Conservation (phyloP, 2,888 invertebrate genomes). For the Pteria penguin region DNA sequence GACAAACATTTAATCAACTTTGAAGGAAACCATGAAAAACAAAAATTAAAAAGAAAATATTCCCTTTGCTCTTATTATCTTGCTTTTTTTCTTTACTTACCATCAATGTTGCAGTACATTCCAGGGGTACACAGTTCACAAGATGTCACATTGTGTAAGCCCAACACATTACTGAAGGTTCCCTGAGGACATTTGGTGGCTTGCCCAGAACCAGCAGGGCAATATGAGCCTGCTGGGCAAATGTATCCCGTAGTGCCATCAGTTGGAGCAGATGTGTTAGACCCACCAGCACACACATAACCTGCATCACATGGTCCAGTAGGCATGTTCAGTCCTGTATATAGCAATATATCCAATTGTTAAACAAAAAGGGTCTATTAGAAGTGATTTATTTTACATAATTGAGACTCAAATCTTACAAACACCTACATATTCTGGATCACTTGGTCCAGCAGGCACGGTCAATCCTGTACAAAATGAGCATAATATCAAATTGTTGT, state of each 20-base stretch:
- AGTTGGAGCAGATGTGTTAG: constrained; percentile 68
- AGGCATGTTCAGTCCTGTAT: constrained; percentile 57
- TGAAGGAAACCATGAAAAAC: background rate
- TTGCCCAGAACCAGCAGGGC: constrained; percentile 71
- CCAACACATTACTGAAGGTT: constrained; percentile 70
- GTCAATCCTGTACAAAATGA: no score
- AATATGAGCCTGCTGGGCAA: constrained; percentile 74
- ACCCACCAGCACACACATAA: constrained; percentile 72
- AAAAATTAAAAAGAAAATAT: no score
- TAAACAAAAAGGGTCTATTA: no score
- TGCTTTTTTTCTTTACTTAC: constrained; percentile 55
- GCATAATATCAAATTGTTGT: no score
- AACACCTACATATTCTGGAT: no score
- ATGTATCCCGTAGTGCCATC: constrained; percentile 73
- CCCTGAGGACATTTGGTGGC: constrained; percentile 75
- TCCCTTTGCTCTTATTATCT: no score
- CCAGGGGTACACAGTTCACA: constrained; percentile 75
- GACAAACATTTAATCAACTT: no score
- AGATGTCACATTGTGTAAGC: constrained; percentile 71
- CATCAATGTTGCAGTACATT: constrained; percentile 70
- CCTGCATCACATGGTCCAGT: constrained; percentile 73
- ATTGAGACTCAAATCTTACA: no score
- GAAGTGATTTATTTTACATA: no score
- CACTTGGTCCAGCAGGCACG: no score
- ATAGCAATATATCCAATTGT: no score